Percentiles rank a stretch among this genome's conserved stretches.
phyloP scores from a whole-genome alignment of 2,113 vertebrate genomes.

The Ailuropoda melanoleuca region DNA sequence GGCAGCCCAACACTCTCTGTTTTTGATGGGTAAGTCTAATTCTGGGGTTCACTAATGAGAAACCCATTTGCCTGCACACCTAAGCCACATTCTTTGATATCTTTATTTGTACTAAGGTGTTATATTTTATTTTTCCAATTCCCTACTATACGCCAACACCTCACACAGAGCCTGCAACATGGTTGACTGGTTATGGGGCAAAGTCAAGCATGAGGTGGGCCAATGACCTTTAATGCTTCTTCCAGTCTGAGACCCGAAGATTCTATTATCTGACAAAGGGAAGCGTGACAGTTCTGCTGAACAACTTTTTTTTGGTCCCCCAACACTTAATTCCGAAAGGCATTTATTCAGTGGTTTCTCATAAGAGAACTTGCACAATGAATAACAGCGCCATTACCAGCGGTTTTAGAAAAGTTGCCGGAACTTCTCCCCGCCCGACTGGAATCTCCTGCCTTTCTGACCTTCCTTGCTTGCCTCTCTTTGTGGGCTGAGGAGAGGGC shows the following conservation, averaged over 20 bases:
- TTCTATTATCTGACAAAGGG: background rate
- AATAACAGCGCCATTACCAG: background rate
- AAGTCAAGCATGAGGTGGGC: background rate
- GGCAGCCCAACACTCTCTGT: background rate
- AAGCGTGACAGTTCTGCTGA: background rate
- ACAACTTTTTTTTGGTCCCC: background rate
- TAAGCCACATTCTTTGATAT: background rate
- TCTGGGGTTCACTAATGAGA: background rate
- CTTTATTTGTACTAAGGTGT: background rate
- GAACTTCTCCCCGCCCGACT: background rate
- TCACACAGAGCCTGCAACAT: background rate
- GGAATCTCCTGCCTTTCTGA: background rate
- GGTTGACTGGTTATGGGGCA: background rate
- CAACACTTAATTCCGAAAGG: background rate
- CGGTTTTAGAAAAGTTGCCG: background rate
- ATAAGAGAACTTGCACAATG: background rate
- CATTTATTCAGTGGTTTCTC: background rate
- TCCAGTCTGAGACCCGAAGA: background rate
- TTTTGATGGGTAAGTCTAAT: background rate
- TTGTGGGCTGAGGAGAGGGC: background rate
- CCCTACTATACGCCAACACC: background rate
- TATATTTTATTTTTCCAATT: background rate
- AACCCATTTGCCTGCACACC: background rate
- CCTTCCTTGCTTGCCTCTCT: background rate
- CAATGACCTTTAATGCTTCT: background rate